Percentiles rank a stretch among this genome's conserved stretches.
Evolutionary conservation across 1,140 invertebrate genomes (phyloP).

Genomic region (Nephotettix cincticeps): DNA sequence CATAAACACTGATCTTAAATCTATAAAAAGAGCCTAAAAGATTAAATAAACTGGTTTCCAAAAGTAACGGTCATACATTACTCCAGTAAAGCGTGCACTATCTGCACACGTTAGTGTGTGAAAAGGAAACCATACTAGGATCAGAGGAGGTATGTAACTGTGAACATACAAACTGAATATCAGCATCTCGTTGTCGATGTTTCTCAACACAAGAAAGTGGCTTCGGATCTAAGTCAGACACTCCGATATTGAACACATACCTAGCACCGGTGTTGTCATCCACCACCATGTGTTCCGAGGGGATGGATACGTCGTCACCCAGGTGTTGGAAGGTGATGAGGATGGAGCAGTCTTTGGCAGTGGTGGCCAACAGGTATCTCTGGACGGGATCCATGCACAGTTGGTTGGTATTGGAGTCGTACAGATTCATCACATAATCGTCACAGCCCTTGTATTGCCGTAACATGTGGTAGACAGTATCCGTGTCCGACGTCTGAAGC

Average conservation of each 20-base stretch:
- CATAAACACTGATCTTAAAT: too few relatives aligned
- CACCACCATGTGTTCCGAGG: constrained; percentile 40
- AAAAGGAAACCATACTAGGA: too few relatives aligned
- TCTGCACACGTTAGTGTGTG: too few relatives aligned
- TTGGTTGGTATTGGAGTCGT: constrained; percentile 19
- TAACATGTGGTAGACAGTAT: constrained; percentile 43
- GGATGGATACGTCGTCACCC: background rate
- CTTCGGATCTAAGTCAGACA: constrained; percentile 57
- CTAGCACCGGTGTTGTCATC: constrained; percentile 36
- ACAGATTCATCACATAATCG: constrained; percentile 16
- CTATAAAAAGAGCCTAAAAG: too few relatives aligned
- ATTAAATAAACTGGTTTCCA: too few relatives aligned
- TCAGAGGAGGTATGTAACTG: background rate
- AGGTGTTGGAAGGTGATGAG: constrained; percentile 52
- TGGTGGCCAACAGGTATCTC: constrained; percentile 54
- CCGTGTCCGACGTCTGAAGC: constrained; percentile 39
- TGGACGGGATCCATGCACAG: constrained; percentile 43
- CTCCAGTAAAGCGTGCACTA: too few relatives aligned
- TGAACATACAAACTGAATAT: constrained; percentile 11
- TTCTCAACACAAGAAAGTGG: constrained; percentile 53
- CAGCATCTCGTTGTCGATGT: constrained; percentile 49
- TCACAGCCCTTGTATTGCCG: background rate
- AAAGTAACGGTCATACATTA: too few relatives aligned
- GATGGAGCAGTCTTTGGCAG: constrained; percentile 58
- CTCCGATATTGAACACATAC: constrained; percentile 50